phyloP scores from a whole-genome alignment of 2,888 invertebrate species.

The Gandaritis pyraliata region DNA sequence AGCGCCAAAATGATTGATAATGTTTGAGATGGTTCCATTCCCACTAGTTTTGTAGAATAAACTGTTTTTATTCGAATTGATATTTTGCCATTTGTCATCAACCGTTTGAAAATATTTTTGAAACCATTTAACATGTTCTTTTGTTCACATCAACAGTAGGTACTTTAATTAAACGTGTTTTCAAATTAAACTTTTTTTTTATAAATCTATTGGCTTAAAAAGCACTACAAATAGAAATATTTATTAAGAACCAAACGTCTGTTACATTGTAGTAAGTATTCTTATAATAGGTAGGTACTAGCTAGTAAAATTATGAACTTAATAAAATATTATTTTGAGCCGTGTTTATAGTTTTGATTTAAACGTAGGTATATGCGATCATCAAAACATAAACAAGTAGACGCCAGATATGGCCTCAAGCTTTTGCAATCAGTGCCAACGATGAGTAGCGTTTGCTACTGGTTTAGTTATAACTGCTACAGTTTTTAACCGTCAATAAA shows the following conservation, averaged over 20 bases:
- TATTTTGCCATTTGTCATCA: slow-evolving; percentile 68
- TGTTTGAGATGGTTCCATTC: slow-evolving; percentile 72
- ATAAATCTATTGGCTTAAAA: too few species aligned
- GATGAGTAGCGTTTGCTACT: slow-evolving; percentile 34
- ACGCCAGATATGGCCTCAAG: slow-evolving; percentile 30
- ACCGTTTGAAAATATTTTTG: slow-evolving; percentile 6
- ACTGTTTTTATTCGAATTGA: slow-evolving; percentile 80
- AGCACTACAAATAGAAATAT: too few species aligned
- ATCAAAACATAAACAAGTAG: slow-evolving; percentile 9
- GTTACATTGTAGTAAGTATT: too few species aligned
- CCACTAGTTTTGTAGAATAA: slow-evolving; percentile 81
- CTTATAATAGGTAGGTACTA: too few species aligned
- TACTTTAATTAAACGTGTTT: too few species aligned
- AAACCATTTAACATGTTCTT: background rate
- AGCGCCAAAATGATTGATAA: slow-evolving; percentile 74
- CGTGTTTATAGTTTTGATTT: too few species aligned
- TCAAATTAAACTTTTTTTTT: too few species aligned
- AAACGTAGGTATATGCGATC: too few species aligned
- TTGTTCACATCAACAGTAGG: background rate
- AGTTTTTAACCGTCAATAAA: slow-evolving; percentile 9
- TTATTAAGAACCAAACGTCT: too few species aligned
- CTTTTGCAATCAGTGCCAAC: slow-evolving; percentile 18
- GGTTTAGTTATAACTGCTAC: slow-evolving; percentile 30
- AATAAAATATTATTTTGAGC: too few species aligned
- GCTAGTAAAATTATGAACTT: too few species aligned